Evolutionary conservation across 2,888 invertebrate species (phyloP), one percentile per base, ranked within the genome.

Genomic region (Linyphia triangularis): DNA sequence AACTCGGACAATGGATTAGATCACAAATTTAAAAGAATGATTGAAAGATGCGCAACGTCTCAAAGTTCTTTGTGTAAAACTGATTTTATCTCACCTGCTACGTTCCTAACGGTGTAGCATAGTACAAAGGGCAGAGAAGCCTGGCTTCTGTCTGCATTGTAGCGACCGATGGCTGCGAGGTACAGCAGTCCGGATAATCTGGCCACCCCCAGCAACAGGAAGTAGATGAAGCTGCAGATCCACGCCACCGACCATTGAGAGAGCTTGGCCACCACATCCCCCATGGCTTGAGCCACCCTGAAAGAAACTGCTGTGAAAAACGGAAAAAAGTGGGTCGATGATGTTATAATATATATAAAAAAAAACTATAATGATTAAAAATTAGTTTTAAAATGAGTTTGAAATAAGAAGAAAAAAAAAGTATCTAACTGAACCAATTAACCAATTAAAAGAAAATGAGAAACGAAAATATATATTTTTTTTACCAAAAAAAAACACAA

Each of bases 51-150:
- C n/a, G 43, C 1, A 43, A 43, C 13, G n/a, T n/a, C n/a, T 43
- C n/a, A 43, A n/a, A 43, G 43, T 43, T 2, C 43, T 43, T 43
- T n/a, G n/a, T 43, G 13, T 43, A n/a, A n/a, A 28, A 5, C 9
- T 7, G 1, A 37, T 16, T 19, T 22, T 1, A 57, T 0, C 73
- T 24, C 7, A 77, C 77, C 77, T 77, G 63, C 61, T 40, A 77
- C 16, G n/a, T 77, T 77, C 26, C 77, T 77, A 30, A 77, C 37
- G 13, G 77, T 63, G 40, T 77, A 77, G n/a, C 77, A 77, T 37
- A 77, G 22, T 22, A 77, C 77, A 26, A 77, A 77, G 0, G 77
- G 77, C 40, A 77, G 10, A 0, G 77, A 61, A 1, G 77, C 77
- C 19, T 63, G 61, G 26, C 63, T 77, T 24, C 77, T 22, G 24